A percentile compares a stretch with the other conserved stretches of the same genome.
Evolutionary conservation across 2,888 invertebrate species (phyloP).

Genomic region (Platerodrilus igneus): DNA sequence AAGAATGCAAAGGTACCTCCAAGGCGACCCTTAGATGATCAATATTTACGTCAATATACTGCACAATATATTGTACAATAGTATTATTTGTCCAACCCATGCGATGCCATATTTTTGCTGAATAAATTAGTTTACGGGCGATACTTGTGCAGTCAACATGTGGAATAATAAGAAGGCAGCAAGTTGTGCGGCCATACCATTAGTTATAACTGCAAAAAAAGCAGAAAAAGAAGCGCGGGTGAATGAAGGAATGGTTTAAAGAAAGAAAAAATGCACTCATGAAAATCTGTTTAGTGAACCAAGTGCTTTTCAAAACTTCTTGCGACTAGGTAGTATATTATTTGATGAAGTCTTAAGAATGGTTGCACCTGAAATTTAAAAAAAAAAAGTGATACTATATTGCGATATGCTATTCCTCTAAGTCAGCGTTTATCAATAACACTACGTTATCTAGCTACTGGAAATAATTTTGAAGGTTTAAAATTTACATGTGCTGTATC

Average conservation of each 20-base stretch:
- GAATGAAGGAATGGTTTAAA: slow-evolving; percentile 14
- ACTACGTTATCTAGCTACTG: slow-evolving; percentile 26
- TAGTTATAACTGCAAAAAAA: too few species aligned
- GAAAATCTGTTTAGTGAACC: slow-evolving; percentile 13
- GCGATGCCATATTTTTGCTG: too few species aligned
- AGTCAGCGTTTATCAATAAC: slow-evolving; percentile 25
- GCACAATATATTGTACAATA: too few species aligned
- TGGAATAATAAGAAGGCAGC: too few species aligned
- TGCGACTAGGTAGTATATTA: slow-evolving; percentile 13
- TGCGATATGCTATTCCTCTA: slow-evolving; percentile 25
- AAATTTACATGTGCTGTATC: slow-evolving; percentile 23
- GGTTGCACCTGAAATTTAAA: slow-evolving; percentile 21
- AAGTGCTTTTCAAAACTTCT: slow-evolving; percentile 14
- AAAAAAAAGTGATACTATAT: slow-evolving; percentile 16
- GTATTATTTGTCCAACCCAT: too few species aligned
- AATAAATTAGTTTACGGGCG: too few species aligned
- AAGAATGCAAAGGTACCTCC: too few species aligned
- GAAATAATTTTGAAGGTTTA: slow-evolving; percentile 27
- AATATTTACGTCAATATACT: too few species aligned
- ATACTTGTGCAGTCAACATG: too few species aligned
- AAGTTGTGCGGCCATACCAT: too few species aligned
- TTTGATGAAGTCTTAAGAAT: slow-evolving; percentile 19
- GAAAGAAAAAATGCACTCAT: slow-evolving; percentile 5
- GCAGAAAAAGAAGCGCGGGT: too few species aligned
- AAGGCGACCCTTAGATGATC: too few species aligned